phyloP scores from a whole-genome alignment of 1,140 invertebrate species.

The Sycophaga agraensis region DNA sequence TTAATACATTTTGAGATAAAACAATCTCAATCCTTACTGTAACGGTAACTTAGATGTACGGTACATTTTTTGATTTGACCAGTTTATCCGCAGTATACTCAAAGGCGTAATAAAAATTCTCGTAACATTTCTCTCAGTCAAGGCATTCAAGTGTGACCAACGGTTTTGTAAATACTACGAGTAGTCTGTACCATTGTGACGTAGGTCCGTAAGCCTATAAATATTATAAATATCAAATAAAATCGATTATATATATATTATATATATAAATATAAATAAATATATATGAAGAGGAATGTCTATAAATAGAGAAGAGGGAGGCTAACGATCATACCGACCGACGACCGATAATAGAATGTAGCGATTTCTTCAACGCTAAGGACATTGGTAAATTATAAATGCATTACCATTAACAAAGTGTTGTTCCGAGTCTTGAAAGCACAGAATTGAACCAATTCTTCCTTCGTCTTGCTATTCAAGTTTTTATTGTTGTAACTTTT shows the following conservation, averaged over 20 bases:
- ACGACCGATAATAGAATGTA: not conserved
- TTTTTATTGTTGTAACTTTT: conserved; percentile 56
- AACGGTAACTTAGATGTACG: too few species aligned
- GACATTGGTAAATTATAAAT: conserved; percentile 24
- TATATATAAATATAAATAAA: conserved; percentile 3
- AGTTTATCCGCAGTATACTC: too few species aligned
- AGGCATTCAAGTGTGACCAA: conserved; percentile 47
- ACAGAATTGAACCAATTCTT: conserved; percentile 39
- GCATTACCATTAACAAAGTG: conserved; percentile 20
- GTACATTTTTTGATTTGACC: too few species aligned
- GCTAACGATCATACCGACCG: not conserved
- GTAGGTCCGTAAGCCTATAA: conserved; percentile 34
- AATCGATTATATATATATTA: conserved; percentile 11
- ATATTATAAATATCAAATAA: conserved; percentile 42
- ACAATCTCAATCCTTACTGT: too few species aligned
- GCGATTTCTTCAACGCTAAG: not conserved
- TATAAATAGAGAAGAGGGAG: conserved; percentile 8
- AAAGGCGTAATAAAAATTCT: too few species aligned
- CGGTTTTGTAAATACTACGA: conserved; percentile 35
- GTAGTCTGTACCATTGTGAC: conserved; percentile 21
- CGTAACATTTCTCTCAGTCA: too few species aligned
- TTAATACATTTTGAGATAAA: too few species aligned
- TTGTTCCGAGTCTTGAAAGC: conserved; percentile 35
- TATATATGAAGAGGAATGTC: not conserved
- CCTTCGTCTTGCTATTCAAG: conserved; percentile 43